Evolutionary conservation across 2,113 vertebrate species (phyloP).

Genomic region (Sciurus niger): DNA sequence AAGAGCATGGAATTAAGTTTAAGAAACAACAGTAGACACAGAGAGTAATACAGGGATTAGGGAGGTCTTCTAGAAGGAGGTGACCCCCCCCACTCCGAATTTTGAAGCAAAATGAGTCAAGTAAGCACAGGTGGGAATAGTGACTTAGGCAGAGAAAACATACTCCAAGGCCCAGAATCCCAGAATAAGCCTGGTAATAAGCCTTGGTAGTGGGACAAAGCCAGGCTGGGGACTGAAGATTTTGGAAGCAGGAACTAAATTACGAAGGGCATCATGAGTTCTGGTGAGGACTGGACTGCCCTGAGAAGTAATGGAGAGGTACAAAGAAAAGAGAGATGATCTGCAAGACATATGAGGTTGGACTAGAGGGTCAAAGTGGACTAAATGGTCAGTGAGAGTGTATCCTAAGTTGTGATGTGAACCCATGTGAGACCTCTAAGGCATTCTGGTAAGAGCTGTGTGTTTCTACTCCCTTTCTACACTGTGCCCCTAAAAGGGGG

Average conservation of each 20-base stretch:
- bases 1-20: not conserved
- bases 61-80: not conserved
- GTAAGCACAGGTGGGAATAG: slow-evolving; percentile 18
- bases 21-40: slow-evolving; percentile 38
- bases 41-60: not conserved
- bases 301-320: not conserved
- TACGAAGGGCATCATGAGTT: not conserved
- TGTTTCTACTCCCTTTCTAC: too few species aligned
- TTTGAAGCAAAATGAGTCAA: slow-evolving; percentile 38
- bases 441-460: not conserved
- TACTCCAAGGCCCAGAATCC: not conserved
- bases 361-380: not conserved
- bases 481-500: not conserved
- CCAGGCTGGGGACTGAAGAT: not conserved
- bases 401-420: not conserved
- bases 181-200: not conserved
- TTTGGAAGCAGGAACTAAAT: not conserved
- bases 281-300: not conserved
- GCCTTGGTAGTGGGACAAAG: not conserved
- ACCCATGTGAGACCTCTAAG: not conserved
- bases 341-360: not conserved
- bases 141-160: not conserved
- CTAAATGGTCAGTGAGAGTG: not conserved
- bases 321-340: not conserved
- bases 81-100: not conserved